These are phyloP conservation scores for Euplexia lucipara DNA, from an alignment of 2,888 invertebrate species.

Conservation along the genomic window DNA sequence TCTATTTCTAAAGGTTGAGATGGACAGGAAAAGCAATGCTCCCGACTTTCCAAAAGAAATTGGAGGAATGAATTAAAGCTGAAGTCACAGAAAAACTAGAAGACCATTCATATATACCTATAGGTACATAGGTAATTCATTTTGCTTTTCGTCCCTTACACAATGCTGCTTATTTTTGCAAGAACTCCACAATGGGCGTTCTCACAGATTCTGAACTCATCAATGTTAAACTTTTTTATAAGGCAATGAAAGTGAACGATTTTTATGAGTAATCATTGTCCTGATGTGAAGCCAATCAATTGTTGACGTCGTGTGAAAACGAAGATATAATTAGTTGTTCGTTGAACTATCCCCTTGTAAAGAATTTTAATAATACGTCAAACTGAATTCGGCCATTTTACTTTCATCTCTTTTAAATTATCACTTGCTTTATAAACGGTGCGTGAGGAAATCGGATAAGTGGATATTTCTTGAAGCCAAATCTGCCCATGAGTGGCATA, in stretches of 20 bases:
- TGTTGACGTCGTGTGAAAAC: constrained; percentile 66
- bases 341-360: constrained; percentile 43
- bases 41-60: constrained; percentile 15
- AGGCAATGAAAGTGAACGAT: constrained; percentile 71
- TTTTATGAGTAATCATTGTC: constrained; percentile 63
- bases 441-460: too few species aligned
- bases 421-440: too few species aligned
- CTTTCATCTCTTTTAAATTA: too few species aligned
- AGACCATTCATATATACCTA: constrained; percentile 17
- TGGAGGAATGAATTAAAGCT: constrained; percentile 1
- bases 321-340: constrained; percentile 55
- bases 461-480: too few species aligned
- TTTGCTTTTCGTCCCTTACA: constrained; percentile 44
- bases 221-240: constrained; percentile 57
- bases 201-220: constrained; percentile 46
- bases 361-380: not conserved
- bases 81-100: constrained; percentile 25
- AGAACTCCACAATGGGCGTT: constrained; percentile 54
- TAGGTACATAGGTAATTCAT: not conserved
- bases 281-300: constrained; percentile 66
- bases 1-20: too few species aligned
- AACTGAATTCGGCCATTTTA: not conserved
- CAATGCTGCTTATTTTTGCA: constrained; percentile 53
- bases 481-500: too few species aligned
- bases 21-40: not conserved